Conservation (phyloP, 2,113 vertebrate genomes). For the Zingel zingel region DNA sequence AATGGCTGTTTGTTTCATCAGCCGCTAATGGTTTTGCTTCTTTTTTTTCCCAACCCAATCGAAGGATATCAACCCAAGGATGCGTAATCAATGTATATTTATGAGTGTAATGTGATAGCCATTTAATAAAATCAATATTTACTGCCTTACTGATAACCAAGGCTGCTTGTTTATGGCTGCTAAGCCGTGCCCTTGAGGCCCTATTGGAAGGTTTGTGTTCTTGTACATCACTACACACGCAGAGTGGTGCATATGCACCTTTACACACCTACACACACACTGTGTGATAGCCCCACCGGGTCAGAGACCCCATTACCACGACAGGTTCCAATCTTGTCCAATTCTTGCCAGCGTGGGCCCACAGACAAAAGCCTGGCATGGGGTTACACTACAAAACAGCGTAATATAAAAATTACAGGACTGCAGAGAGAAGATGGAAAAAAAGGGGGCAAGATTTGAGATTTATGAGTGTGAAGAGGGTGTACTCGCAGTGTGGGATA, state of each 20-base stretch:
- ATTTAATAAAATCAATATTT: constrained; percentile 78
- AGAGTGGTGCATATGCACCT: constrained; percentile 42
- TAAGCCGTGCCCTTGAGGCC: constrained; percentile 69
- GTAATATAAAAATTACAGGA: constrained; percentile 27
- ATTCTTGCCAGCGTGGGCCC: constrained; percentile 44
- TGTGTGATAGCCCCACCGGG: constrained; percentile 51
- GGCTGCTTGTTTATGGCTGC: constrained; percentile 65
- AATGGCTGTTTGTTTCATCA: constrained; percentile 38
- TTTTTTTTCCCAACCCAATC: constrained; percentile 72
- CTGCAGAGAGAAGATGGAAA: constrained; percentile 29
- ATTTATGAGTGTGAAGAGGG: constrained; percentile 57
- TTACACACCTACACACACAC: constrained; percentile 28
- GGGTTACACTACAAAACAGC: constrained; percentile 63
- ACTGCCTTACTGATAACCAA: constrained; percentile 59
- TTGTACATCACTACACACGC: constrained; percentile 53
- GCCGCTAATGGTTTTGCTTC: constrained; percentile 40
- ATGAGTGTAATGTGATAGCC: constrained; percentile 63
- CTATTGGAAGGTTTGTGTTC: constrained; percentile 47
- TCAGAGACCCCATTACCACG: constrained; percentile 75
- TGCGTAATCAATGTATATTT: constrained; percentile 76
- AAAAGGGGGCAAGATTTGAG: constrained; percentile 35
- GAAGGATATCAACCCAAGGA: constrained; percentile 61
- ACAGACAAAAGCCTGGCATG: constrained; percentile 57
- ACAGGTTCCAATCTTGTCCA: constrained; percentile 80
- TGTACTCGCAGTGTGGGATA: constrained; percentile 43